phyloP scores from a whole-genome alignment of 2,797 vertebrate genomes.

The Sus cebifrons region DNA sequence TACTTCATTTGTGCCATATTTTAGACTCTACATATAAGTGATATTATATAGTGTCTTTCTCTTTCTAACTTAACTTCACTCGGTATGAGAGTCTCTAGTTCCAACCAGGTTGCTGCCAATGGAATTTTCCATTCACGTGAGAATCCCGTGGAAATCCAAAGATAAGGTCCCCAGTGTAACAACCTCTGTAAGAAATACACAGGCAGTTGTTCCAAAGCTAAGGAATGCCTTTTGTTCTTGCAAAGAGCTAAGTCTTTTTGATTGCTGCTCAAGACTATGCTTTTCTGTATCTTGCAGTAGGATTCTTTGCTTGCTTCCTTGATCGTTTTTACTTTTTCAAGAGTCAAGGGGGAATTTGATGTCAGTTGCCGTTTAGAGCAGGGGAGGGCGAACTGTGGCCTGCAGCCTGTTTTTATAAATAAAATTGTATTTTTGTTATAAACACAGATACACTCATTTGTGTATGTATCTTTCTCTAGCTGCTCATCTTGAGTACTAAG shows the following conservation, averaged over 20 bases:
- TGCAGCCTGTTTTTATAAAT: neutral
- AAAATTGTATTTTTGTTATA: neutral
- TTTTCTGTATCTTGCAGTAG: neutral
- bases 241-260: neutral
- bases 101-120: neutral
- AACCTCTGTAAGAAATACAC: neutral
- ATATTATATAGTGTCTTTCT: too few relatives aligned
- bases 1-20: too few relatives aligned
- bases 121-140: neutral
- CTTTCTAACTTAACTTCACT: too few relatives aligned
- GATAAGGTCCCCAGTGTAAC: neutral
- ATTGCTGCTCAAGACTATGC: neutral
- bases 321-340: neutral
- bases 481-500: neutral
- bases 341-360: neutral
- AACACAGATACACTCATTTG: neutral
- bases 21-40: too few relatives aligned
- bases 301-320: neutral
- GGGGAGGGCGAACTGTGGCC: neutral
- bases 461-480: neutral
- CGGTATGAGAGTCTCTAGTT: too few relatives aligned
- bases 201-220: neutral
- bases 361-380: neutral
- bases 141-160: neutral
- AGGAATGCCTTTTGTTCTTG: neutral